Conservation (phyloP, 2,888 invertebrate species). For the Dicycla oo region DNA sequence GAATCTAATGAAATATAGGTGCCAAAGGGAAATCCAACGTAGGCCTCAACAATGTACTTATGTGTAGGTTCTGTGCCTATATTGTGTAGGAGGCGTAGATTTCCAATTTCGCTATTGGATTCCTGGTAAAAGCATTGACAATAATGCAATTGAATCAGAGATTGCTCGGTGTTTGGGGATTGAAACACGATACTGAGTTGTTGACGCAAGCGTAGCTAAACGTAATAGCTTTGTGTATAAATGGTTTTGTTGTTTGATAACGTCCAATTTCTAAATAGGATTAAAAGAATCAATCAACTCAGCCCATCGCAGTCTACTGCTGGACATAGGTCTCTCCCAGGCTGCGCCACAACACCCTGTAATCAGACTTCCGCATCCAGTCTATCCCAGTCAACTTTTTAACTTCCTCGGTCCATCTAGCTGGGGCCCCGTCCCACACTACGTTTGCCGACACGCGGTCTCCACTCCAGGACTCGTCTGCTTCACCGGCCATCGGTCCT, state of each 20-base stretch:
- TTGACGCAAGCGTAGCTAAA: slow-evolving; percentile 6
- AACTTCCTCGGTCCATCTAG: too few species aligned
- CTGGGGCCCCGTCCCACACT: too few species aligned
- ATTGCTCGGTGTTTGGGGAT: slow-evolving; percentile 16
- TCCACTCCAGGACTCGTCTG: too few species aligned
- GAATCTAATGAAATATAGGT: neutral
- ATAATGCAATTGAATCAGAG: slow-evolving; percentile 45
- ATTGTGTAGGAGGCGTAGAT: neutral
- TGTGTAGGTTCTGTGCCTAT: too few species aligned
- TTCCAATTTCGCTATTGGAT: slow-evolving; percentile 22
- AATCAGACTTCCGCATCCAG: too few species aligned
- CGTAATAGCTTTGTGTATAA: slow-evolving; percentile 15
- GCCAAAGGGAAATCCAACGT: neutral
- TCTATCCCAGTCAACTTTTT: too few species aligned
- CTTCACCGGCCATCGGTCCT: too few species aligned
- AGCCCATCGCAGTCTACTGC: too few species aligned
- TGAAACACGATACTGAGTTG: slow-evolving; percentile 13
- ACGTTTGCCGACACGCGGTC: too few species aligned
- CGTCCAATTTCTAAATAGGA: neutral
- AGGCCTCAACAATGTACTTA: neutral
- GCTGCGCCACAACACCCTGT: too few species aligned
- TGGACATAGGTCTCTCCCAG: too few species aligned
- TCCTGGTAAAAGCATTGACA: slow-evolving; percentile 56
- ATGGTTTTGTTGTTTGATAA: slow-evolving; percentile 6
- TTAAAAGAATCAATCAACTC: too few species aligned